phyloP scores from a whole-genome alignment of 2,113 vertebrate genomes.

The Entomyzon cyanotis region DNA sequence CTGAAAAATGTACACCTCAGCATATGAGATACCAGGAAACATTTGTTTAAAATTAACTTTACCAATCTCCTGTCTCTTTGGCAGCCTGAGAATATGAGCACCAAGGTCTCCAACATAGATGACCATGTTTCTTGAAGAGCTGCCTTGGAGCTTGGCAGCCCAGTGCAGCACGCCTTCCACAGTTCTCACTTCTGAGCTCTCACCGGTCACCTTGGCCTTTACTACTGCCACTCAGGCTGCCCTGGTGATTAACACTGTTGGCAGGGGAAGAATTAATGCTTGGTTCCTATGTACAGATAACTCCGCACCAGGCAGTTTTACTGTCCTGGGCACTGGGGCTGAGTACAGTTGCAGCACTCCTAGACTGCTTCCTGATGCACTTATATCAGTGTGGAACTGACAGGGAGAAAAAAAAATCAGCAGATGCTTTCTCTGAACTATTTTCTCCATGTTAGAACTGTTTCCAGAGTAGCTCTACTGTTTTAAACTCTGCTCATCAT shows the following conservation, averaged over 20 bases:
- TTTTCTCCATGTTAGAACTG: neutral
- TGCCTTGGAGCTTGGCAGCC: neutral
- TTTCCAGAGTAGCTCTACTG: neutral
- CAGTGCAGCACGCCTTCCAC: neutral
- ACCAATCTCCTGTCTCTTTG: neutral
- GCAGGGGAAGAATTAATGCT: neutral
- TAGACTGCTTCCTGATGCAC: neutral
- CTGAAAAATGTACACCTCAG: neutral
- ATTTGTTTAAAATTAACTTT: neutral
- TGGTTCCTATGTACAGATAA: neutral
- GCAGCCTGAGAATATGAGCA: neutral
- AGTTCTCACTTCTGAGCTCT: neutral
- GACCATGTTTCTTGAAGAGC: neutral
- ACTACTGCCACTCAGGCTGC: neutral
- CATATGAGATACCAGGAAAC: neutral
- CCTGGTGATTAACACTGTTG: neutral
- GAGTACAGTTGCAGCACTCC: neutral
- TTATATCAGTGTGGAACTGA: rapidly evolving
- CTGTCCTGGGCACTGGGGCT: neutral
- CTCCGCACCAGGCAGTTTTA: neutral
- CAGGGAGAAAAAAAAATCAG: neutral
- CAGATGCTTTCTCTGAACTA: neutral
- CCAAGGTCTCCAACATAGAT: neutral
- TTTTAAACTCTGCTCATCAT: neutral
- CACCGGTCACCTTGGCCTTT: neutral